These are phyloP conservation scores for Gymnarchus niloticus DNA, from an alignment of 2,113 vertebrate species.

Conservation along the genomic window DNA sequence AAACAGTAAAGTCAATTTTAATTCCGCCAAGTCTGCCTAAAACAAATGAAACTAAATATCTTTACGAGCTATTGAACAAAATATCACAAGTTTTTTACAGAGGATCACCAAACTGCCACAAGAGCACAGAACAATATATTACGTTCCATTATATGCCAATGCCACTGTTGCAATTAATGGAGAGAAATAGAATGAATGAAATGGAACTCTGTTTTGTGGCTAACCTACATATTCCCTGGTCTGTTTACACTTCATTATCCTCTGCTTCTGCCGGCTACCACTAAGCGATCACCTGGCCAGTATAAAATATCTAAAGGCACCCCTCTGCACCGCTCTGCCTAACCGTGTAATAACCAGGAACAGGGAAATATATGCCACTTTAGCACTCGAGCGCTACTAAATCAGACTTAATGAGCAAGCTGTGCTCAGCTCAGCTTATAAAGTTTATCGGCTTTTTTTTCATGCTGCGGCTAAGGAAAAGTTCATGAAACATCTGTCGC, in stretches of 20 bases:
- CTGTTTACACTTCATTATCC: not conserved
- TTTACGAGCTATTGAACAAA: not conserved
- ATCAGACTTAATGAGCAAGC: constrained; percentile 28
- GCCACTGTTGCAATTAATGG: not conserved
- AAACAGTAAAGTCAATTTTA: not conserved
- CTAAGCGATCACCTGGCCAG: not conserved
- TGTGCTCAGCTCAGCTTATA: constrained; percentile 24
- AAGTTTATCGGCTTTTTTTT: constrained; percentile 39
- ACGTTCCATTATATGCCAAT: not conserved
- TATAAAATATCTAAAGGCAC: not conserved
- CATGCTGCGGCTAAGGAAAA: constrained; percentile 27
- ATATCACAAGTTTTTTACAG: not conserved
- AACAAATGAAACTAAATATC: not conserved
- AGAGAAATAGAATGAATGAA: not conserved
- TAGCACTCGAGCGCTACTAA: constrained; percentile 12
- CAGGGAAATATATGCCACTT: not conserved
- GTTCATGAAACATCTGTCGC: constrained; percentile 12
- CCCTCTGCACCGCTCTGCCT: not conserved
- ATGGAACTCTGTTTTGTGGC: not conserved
- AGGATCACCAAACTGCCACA: not conserved
- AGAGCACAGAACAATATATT: not conserved
- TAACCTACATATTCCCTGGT: not conserved
- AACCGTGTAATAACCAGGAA: not conserved
- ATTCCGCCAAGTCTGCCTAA: not conserved
- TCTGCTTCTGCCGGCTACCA: not conserved